Evolutionary conservation across 2,888 invertebrate genomes (phyloP).

Genomic region (Micropterix aruncella): DNA sequence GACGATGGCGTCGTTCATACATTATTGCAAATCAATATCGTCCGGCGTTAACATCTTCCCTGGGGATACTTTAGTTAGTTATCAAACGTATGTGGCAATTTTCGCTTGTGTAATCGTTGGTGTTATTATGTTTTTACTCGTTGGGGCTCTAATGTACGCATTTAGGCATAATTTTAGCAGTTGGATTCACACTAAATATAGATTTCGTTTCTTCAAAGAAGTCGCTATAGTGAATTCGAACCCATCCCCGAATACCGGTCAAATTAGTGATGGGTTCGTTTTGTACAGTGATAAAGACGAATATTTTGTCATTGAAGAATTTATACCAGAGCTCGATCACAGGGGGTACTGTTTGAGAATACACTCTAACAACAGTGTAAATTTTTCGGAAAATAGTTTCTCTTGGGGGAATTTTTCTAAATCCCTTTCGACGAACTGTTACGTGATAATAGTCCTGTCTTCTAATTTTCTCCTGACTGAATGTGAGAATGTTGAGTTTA

Average conservation of each 20-base stretch:
- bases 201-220: slow-evolving; percentile 61
- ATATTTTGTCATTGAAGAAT: neutral
- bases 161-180: slow-evolving; percentile 65
- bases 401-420: neutral
- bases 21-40: slow-evolving; percentile 48
- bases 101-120: slow-evolving; percentile 57
- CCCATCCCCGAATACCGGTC: neutral
- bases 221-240: neutral
- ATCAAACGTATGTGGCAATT: slow-evolving; percentile 57
- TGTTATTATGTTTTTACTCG: slow-evolving; percentile 51
- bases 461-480: neutral
- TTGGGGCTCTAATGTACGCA: slow-evolving; percentile 57
- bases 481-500: neutral
- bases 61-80: slow-evolving; percentile 33
- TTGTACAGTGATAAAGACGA: neutral
- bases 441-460: neutral
- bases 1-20: slow-evolving; percentile 36
- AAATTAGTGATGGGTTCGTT: neutral
- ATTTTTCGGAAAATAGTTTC: neutral
- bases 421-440: neutral
- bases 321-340: neutral
- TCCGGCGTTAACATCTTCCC: slow-evolving; percentile 40
- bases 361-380: neutral
- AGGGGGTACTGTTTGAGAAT: neutral
- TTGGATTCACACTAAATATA: slow-evolving; percentile 69